Evolutionary conservation across 2,797 vertebrate species (phyloP).

Genomic region (Psittacula derbiana): DNA sequence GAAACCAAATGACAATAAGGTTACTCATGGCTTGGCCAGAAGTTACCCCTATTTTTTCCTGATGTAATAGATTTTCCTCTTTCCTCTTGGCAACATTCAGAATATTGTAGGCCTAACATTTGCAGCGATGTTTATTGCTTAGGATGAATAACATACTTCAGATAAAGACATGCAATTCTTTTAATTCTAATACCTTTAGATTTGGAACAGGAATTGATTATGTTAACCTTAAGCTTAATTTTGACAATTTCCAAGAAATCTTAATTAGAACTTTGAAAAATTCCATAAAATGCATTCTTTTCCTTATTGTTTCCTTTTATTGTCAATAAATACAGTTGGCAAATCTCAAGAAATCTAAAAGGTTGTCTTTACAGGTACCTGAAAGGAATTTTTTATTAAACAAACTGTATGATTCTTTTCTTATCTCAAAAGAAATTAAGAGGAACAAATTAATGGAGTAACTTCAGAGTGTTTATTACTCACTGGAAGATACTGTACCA

Average conservation of each 20-base stretch:
- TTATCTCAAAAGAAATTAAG: slow-evolving; percentile 32
- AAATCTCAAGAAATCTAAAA: background rate
- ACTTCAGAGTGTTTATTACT: slow-evolving; percentile 48
- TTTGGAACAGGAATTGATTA: background rate
- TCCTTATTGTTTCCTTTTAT: background rate
- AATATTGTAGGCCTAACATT: slow-evolving; percentile 15
- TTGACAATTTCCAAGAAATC: background rate
- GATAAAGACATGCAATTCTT: slow-evolving; percentile 15
- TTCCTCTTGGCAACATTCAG: background rate
- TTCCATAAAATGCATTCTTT: background rate
- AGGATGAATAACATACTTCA: background rate
- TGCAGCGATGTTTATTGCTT: slow-evolving; percentile 17
- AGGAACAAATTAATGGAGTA: slow-evolving; percentile 23
- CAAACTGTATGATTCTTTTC: background rate
- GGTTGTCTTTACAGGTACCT: background rate
- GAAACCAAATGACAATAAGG: background rate
- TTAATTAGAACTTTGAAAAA: background rate
- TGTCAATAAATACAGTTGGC: background rate
- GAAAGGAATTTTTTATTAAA: background rate
- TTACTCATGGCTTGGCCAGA: background rate
- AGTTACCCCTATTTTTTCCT: background rate
- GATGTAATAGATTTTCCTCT: background rate
- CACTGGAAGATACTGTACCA: slow-evolving; percentile 26
- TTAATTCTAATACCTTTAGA: background rate
- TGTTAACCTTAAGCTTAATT: background rate